Conservation (phyloP, 2,888 invertebrate genomes). For the Lasioglossum zephyrum region DNA sequence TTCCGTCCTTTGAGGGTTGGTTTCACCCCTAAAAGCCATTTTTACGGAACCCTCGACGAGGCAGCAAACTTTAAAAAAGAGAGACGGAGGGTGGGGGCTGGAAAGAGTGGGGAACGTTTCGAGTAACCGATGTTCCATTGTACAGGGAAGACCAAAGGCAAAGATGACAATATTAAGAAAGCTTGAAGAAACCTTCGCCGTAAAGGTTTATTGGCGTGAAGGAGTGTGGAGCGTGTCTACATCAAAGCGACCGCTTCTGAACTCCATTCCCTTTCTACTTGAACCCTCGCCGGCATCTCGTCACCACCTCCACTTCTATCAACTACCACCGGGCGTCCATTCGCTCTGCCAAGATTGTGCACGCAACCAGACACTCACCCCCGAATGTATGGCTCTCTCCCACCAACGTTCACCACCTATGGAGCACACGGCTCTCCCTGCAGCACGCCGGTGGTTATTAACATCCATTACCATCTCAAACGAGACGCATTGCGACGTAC, state of each 20-base stretch:
- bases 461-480: constrained; percentile 71
- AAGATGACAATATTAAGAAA: constrained; percentile 81
- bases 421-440: constrained; percentile 18
- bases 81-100: neutral
- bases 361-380: constrained; percentile 62
- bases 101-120: neutral
- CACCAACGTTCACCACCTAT: constrained; percentile 39
- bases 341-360: constrained; percentile 58
- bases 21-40: constrained; percentile 15
- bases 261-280: constrained; percentile 68
- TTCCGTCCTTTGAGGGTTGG: constrained; percentile 12
- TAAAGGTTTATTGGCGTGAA: constrained; percentile 84
- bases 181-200: constrained; percentile 81
- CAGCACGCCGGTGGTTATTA: constrained; percentile 59
- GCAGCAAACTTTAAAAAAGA: constrained; percentile 4
- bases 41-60: constrained; percentile 3
- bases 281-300: constrained; percentile 55
- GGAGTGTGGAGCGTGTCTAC: constrained; percentile 82
- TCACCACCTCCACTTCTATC: constrained; percentile 58
- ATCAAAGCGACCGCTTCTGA: constrained; percentile 82
- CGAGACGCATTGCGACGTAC: constrained; percentile 61
- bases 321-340: constrained; percentile 57
- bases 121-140: constrained; percentile 27
- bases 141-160: constrained; percentile 64
- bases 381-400: constrained; percentile 40